These are phyloP conservation scores for Lissocephala sabroskyi DNA, from an alignment of 2,888 invertebrate species.

Conservation along the genomic window DNA sequence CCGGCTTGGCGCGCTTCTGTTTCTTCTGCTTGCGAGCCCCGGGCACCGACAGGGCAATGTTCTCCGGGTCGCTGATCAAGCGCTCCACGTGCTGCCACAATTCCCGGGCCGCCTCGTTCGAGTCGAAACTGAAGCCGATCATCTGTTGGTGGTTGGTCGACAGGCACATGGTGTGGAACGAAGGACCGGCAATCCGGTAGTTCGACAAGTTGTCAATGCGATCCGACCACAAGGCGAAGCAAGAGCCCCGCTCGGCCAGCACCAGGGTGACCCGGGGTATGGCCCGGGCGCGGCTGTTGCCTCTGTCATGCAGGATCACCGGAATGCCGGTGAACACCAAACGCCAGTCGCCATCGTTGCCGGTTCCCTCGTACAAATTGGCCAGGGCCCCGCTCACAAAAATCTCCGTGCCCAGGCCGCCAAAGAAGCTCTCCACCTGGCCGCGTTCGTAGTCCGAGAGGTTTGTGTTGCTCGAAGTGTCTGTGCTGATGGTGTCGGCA, in stretches of 20 bases:
- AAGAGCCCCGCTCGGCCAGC: conserved; percentile 84
- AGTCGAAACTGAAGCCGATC: conserved; percentile 87
- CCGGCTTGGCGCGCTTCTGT: conserved; percentile 74
- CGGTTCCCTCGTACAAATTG: conserved; percentile 79
- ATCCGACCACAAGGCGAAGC: conserved; percentile 87
- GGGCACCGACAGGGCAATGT: conserved; percentile 83
- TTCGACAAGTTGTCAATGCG: conserved; percentile 84
- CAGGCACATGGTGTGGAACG: conserved; percentile 87
- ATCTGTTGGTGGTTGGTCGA: conserved; percentile 83
- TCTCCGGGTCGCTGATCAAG: conserved; percentile 83
- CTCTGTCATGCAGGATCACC: conserved; percentile 83
- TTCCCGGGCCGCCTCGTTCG: conserved; percentile 80
- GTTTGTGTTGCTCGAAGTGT: conserved; percentile 69
- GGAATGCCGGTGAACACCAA: conserved; percentile 85
- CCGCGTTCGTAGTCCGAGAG: conserved; percentile 78
- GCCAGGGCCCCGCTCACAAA: conserved; percentile 84
- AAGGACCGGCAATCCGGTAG: conserved; percentile 80
- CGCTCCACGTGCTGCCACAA: conserved; percentile 81
- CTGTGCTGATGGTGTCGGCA: conserved; percentile 70
- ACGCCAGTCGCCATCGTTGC: conserved; percentile 79
- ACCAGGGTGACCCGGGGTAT: conserved; percentile 81
- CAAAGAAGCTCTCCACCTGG: conserved; percentile 82
- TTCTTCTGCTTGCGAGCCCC: conserved; percentile 76
- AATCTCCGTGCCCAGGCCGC: conserved; percentile 84
- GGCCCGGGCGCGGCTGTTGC: conserved; percentile 80